A percentile compares a stretch with the other conserved stretches of the same genome.
Evolutionary conservation across 1,140 invertebrate species (phyloP).

Genomic region (Rhynchophorus ferrugineus): DNA sequence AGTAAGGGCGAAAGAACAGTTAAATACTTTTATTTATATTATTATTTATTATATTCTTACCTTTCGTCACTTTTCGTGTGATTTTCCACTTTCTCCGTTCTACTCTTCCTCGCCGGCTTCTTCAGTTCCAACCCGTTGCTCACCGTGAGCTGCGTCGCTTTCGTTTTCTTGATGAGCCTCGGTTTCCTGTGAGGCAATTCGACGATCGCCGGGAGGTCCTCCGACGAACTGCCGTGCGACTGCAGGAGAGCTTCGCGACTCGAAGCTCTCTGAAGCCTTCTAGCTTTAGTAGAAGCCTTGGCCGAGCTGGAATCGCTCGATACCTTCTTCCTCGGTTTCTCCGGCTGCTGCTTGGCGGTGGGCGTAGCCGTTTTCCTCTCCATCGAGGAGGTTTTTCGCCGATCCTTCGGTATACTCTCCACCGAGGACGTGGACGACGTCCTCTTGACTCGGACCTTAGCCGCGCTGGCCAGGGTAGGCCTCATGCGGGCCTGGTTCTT

Average conservation of each 20-base stretch:
- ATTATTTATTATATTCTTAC: no score
- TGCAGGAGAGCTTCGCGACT: constrained; percentile 43
- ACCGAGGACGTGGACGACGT: constrained; percentile 43
- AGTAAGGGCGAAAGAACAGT: no score
- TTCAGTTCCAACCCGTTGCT: constrained; percentile 33
- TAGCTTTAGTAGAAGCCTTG: constrained; percentile 37
- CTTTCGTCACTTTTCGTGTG: constrained; percentile 12
- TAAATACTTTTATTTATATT: no score
- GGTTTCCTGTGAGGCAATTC: constrained; percentile 37
- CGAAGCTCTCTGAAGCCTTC: constrained; percentile 43
- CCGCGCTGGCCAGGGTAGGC: constrained; percentile 12
- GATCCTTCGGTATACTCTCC: constrained; percentile 38
- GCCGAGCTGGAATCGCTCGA: constrained; percentile 17
- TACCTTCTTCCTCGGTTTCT: constrained; percentile 26
- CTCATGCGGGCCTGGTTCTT: constrained; percentile 23
- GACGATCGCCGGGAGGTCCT: constrained; percentile 40
- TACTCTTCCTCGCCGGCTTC: constrained; percentile 24
- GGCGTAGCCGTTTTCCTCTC: constrained; percentile 1
- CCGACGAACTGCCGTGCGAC: constrained; percentile 44
- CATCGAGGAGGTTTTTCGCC: constrained; percentile 4
- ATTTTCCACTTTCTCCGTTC: constrained; percentile 23
- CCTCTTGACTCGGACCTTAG: constrained; percentile 26
- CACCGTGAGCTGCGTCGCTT: constrained; percentile 30
- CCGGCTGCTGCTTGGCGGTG: not conserved
- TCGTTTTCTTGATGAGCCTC: constrained; percentile 33